Conservation (phyloP, 2,113 vertebrate species). For the Coracopsis vasa region DNA sequence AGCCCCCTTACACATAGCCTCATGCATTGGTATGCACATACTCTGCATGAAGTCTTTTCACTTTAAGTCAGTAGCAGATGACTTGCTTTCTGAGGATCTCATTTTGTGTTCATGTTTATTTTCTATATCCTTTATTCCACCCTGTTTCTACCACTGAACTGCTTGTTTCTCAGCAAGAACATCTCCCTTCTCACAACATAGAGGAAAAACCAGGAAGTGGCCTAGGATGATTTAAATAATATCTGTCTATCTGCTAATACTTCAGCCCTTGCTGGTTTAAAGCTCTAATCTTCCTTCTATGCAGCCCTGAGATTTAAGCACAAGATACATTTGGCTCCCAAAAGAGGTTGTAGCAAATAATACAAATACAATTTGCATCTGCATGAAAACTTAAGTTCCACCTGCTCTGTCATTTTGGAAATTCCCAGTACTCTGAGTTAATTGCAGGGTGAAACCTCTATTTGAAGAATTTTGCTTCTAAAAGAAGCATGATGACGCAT, state of each 20-base stretch:
- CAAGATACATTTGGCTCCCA: background rate
- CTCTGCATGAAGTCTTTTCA: background rate
- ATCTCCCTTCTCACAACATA: background rate
- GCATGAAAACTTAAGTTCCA: background rate
- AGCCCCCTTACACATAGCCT: background rate
- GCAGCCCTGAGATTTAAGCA: background rate
- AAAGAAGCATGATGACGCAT: slow-evolving; percentile 32
- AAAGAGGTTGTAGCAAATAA: slow-evolving; percentile 2
- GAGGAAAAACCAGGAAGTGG: background rate
- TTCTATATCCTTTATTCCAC: background rate
- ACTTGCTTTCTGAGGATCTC: background rate
- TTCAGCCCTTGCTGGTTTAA: slow-evolving; percentile 12
- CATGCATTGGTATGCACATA: background rate
- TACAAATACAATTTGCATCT: background rate
- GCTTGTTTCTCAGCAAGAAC: background rate
- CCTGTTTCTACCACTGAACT: background rate
- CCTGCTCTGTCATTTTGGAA: background rate
- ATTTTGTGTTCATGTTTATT: background rate
- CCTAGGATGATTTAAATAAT: slow-evolving; percentile 21
- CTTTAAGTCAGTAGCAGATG: background rate
- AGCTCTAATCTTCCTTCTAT: background rate
- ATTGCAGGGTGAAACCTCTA: slow-evolving; percentile 36
- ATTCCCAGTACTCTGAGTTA: slow-evolving; percentile 15
- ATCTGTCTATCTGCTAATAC: background rate
- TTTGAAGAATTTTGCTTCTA: slow-evolving; percentile 50